Evolutionary conservation across 2,888 invertebrate species (phyloP).

Genomic region (Spicauda simplicius): DNA sequence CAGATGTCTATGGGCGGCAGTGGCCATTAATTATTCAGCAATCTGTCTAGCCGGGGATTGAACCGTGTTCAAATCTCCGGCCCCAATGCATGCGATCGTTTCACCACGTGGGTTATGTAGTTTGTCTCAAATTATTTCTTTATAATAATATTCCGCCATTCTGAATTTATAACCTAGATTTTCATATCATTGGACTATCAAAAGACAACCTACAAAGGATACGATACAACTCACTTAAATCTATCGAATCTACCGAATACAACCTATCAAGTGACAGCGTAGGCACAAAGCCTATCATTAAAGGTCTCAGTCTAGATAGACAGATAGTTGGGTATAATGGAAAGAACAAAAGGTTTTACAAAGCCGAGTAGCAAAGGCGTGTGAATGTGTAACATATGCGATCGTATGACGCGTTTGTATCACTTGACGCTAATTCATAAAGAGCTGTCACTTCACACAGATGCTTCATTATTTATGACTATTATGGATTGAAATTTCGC

Average conservation of each 20-base stretch:
- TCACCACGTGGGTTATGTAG: too few relatives aligned
- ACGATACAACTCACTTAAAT: background rate
- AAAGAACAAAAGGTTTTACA: constrained; percentile 64
- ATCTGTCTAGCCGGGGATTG: too few relatives aligned
- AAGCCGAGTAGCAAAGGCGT: constrained; percentile 58
- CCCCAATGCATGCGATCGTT: too few relatives aligned
- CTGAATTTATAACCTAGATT: too few relatives aligned
- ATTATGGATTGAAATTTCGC: constrained; percentile 1
- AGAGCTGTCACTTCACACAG: constrained; percentile 18
- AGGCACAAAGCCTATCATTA: constrained; percentile 42
- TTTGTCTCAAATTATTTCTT: too few relatives aligned
- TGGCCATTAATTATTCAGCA: too few relatives aligned
- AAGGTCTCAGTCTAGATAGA: constrained; percentile 24
- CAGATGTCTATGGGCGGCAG: too few relatives aligned
- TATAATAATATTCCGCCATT: too few relatives aligned
- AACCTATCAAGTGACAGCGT: background rate
- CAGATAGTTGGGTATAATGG: constrained; percentile 50
- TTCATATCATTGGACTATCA: too few relatives aligned
- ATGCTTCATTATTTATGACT: background rate
- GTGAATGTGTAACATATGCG: constrained; percentile 63
- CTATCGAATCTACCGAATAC: background rate
- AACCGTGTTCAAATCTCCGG: too few relatives aligned
- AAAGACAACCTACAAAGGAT: background rate
- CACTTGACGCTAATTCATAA: constrained; percentile 27
- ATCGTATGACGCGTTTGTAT: constrained; percentile 25